Conservation (phyloP, 2,797 vertebrate genomes). For the Chelon auratus region DNA sequence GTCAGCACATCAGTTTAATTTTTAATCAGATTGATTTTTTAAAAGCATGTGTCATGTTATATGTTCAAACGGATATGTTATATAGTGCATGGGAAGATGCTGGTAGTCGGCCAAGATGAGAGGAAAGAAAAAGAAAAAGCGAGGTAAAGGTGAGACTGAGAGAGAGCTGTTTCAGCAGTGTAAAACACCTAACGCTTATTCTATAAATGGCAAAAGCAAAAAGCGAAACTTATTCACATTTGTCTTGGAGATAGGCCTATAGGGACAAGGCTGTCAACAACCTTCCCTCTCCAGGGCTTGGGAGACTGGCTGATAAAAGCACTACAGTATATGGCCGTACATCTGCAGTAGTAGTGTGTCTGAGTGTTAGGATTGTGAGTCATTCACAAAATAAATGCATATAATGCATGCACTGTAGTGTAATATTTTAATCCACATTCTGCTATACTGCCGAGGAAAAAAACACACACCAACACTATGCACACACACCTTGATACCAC, state of each 20-base stretch:
- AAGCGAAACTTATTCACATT: conserved; percentile 58
- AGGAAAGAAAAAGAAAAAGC: conserved; percentile 49
- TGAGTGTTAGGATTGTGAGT: background rate
- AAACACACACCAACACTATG: background rate
- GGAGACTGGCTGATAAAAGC: conserved; percentile 31
- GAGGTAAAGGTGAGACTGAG: conserved; percentile 51
- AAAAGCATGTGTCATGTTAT: conserved; percentile 42
- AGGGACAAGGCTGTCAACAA: conserved; percentile 39
- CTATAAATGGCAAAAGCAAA: conserved; percentile 48
- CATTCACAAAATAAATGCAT: background rate
- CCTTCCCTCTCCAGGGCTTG: conserved; percentile 29
- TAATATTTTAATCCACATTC: background rate
- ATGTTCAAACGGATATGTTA: conserved; percentile 50
- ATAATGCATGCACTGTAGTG: background rate
- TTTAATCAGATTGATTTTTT: conserved; percentile 1
- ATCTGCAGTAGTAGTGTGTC: background rate
- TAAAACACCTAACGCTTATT: conserved; percentile 41
- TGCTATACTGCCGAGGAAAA: conserved; percentile 4
- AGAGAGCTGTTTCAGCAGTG: conserved; percentile 43
- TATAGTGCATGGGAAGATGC: conserved; percentile 14
- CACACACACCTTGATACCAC: conserved; percentile 10
- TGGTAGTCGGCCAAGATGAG: conserved; percentile 27
- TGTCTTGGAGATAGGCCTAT: conserved; percentile 41
- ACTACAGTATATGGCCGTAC: background rate
- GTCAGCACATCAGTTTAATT: conserved; percentile 38